phyloP scores from a whole-genome alignment of 2,888 invertebrate genomes.

The Pheosia gnoma region DNA sequence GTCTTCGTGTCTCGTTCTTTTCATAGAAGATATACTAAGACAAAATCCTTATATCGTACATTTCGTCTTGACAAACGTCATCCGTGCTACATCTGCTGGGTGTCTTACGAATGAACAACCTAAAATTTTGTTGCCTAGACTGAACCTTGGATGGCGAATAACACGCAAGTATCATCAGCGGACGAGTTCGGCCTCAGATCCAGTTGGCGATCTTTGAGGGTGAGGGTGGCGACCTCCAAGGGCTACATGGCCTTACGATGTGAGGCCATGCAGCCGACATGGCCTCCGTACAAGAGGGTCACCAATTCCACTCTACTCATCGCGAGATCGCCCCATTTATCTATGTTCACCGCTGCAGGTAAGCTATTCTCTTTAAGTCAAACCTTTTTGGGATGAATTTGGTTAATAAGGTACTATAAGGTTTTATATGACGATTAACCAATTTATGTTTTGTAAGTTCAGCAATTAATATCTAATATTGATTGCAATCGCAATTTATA shows the following conservation, averaged over 20 bases:
- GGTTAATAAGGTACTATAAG: too few species aligned
- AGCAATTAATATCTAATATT: too few species aligned
- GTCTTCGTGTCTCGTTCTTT: too few species aligned
- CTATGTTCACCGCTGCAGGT: slow-evolving; percentile 77
- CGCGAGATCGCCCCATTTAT: slow-evolving; percentile 71
- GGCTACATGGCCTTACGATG: slow-evolving; percentile 61
- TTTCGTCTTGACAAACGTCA: too few species aligned
- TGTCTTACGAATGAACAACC: too few species aligned
- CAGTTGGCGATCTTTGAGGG: slow-evolving; percentile 67
- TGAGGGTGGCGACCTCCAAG: slow-evolving; percentile 57
- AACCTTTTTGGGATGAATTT: too few species aligned
- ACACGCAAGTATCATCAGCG: slow-evolving; percentile 63
- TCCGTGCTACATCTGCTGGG: too few species aligned
- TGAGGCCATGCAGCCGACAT: slow-evolving; percentile 71
- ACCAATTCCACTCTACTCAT: slow-evolving; percentile 62
- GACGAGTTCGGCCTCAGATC: slow-evolving; percentile 65
- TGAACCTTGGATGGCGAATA: slow-evolving; percentile 69
- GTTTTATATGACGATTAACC: too few species aligned
- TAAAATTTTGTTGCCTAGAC: slow-evolving; percentile 43
- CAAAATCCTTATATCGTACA: too few species aligned
- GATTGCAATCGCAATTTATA: too few species aligned
- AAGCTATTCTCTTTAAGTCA: slow-evolving; percentile 13
- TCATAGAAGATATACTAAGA: too few species aligned
- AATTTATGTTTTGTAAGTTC: too few species aligned
- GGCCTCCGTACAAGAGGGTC: slow-evolving; percentile 59